Conservation (phyloP, 2,113 vertebrate genomes). For the Todiramphus chloris region DNA sequence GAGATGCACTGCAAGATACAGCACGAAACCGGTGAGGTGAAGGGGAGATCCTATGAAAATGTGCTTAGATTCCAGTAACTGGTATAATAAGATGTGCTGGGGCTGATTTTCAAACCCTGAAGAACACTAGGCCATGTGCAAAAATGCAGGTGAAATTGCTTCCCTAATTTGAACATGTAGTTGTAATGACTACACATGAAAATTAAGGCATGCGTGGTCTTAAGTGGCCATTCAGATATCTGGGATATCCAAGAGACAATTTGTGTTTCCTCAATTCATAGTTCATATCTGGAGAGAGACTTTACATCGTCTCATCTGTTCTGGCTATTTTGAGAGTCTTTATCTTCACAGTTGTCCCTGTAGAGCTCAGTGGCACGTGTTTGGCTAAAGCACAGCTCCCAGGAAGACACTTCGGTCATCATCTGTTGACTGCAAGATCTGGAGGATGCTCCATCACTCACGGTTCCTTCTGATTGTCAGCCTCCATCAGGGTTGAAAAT, state of each 20-base stretch:
- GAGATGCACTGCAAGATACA: background rate
- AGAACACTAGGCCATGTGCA: conserved; percentile 49
- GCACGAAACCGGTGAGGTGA: background rate
- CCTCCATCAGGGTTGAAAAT: background rate
- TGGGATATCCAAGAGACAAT: background rate
- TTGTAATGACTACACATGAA: background rate
- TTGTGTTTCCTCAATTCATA: conserved; percentile 15
- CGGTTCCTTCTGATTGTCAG: background rate
- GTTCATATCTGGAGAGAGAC: background rate
- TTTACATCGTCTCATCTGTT: background rate
- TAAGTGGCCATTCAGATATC: conserved; percentile 26
- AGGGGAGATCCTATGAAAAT: background rate
- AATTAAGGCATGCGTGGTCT: conserved; percentile 15
- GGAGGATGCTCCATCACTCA: background rate
- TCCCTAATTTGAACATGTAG: background rate
- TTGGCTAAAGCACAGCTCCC: background rate
- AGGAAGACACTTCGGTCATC: background rate
- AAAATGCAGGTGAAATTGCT: conserved; percentile 47
- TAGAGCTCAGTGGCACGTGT: background rate
- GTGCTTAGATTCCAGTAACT: conserved; percentile 29
- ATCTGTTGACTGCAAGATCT: background rate
- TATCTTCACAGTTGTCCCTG: background rate
- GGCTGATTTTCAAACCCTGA: conserved; percentile 24
- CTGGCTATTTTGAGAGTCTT: background rate
- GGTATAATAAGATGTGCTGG: background rate